These are phyloP conservation scores for Fissipunctia ypsillon DNA, from an alignment of 2,888 invertebrate species.

Conservation along the genomic window DNA sequence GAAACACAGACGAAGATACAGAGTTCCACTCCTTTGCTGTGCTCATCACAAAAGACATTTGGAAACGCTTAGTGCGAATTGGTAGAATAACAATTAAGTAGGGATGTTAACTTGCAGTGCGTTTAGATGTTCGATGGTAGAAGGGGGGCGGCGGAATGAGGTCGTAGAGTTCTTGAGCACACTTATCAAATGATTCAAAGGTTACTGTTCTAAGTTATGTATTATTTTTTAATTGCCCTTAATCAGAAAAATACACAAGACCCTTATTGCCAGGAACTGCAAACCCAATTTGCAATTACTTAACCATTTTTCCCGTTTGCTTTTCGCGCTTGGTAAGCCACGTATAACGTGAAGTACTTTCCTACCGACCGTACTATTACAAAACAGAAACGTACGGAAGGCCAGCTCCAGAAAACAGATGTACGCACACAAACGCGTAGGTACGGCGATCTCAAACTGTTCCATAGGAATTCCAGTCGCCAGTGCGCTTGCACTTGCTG, in stretches of 20 bases:
- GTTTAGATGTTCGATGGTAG: no score
- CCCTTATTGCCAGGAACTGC: neutral
- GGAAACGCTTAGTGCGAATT: no score
- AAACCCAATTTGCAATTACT: neutral
- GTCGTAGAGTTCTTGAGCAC: no score
- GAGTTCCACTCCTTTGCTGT: no score
- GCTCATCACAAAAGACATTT: no score
- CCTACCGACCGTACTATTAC: neutral
- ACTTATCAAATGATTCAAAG: neutral
- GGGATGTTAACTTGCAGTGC: no score
- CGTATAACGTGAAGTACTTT: slow-evolving; percentile 15
- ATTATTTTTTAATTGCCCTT: neutral
- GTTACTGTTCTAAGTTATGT: neutral
- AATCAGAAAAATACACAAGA: neutral
- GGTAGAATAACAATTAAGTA: no score
- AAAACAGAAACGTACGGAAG: neutral
- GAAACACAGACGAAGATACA: no score
- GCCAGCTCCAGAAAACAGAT: neutral
- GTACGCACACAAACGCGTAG: no score
- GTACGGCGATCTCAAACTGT: neutral
- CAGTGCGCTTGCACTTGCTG: neutral
- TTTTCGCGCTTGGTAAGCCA: slow-evolving; percentile 32
- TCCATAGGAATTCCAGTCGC: neutral
- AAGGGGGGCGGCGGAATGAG: no score
- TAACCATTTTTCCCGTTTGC: slow-evolving; percentile 5